Evolutionary conservation across 2,888 invertebrate genomes (phyloP).

Genomic region (Macrophya alboannulata): DNA sequence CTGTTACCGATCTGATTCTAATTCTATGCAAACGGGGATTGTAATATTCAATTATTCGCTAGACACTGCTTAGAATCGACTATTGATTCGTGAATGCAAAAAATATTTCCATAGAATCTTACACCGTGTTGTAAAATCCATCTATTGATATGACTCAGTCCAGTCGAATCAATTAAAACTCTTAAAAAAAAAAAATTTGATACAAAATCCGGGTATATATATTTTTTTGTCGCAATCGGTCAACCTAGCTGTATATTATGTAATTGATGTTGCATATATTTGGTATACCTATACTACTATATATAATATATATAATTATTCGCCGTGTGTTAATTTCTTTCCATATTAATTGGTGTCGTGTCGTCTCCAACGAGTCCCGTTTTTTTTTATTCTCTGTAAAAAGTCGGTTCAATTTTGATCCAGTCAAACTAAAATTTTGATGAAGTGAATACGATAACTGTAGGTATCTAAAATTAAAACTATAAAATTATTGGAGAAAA

Average conservation of each 20-base stretch:
- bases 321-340: constrained; percentile 53
- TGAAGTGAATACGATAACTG: neutral
- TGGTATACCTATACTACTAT: constrained; percentile 27
- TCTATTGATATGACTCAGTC: neutral
- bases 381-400: neutral
- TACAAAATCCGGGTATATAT: constrained; percentile 34
- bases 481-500: neutral
- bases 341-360: constrained; percentile 52
- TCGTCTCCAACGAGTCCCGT: constrained; percentile 33
- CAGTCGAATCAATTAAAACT: constrained; percentile 14
- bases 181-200: neutral
- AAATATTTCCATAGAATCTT: constrained; percentile 6
- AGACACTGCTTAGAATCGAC: neutral
- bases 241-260: constrained; percentile 3
- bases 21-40: constrained; percentile 23
- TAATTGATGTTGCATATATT: constrained; percentile 48
- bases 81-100: constrained; percentile 2
- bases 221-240: constrained; percentile 28
- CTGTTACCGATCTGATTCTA: constrained; percentile 7
- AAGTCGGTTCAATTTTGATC: neutral
- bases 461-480: constrained; percentile 18
- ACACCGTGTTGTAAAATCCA: neutral
- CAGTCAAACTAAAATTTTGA: neutral
- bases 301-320: constrained; percentile 39
- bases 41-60: constrained; percentile 22